phyloP scores from a whole-genome alignment of 2,888 invertebrate genomes.

The Dicyrtoma fusca region DNA sequence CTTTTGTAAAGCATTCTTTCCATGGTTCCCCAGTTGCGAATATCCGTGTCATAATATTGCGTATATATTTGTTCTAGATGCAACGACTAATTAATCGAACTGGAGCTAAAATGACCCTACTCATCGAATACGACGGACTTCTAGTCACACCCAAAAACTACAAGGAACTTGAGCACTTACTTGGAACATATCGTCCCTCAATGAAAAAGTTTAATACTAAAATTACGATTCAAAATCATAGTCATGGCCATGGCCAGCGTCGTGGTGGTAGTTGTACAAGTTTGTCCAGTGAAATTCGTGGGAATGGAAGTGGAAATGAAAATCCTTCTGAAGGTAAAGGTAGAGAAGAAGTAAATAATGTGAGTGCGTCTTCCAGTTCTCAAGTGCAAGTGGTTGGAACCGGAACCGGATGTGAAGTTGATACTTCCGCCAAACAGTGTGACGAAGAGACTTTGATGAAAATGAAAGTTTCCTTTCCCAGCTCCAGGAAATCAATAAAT shows the following conservation, averaged over 20 bases:
- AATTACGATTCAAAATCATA: background rate
- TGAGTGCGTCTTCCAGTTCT: background rate
- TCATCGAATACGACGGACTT: constrained; percentile 35
- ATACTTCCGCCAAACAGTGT: background rate
- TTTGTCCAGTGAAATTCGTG: background rate
- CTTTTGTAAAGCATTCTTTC: too few species aligned
- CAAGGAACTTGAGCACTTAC: constrained; percentile 11
- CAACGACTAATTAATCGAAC: constrained; percentile 36
- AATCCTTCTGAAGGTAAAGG: too few species aligned
- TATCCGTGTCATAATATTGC: too few species aligned
- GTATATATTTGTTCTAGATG: constrained; percentile 33
- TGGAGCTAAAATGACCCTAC: constrained; percentile 40
- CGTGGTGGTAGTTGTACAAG: background rate
- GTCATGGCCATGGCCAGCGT: background rate
- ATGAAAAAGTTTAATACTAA: constrained; percentile 19
- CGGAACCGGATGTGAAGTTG: background rate
- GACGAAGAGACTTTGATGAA: constrained; percentile 1
- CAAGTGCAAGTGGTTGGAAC: background rate
- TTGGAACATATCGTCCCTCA: constrained; percentile 12
- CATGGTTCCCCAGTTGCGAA: too few species aligned
- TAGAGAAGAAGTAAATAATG: too few species aligned
- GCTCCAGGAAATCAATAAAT: background rate
- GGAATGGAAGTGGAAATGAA: too few species aligned
- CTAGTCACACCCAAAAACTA: constrained; percentile 39
- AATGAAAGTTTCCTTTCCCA: constrained; percentile 9